Conservation (phyloP, 2,888 invertebrate species). For the Andrena dorsata region DNA sequence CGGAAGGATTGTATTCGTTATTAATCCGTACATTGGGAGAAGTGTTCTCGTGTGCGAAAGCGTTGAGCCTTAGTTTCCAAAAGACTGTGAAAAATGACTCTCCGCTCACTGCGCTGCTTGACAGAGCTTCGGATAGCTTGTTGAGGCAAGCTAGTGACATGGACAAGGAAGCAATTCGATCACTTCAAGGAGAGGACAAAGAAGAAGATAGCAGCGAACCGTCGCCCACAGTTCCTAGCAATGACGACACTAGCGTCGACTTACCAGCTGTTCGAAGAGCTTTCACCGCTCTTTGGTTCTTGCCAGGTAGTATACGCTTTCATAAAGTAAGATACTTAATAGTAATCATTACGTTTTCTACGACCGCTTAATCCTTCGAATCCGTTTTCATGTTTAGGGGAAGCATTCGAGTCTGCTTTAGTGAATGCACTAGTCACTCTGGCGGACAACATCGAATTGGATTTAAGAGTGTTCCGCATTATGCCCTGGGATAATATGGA, state of each 20-base stretch:
- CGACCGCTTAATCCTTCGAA: slow-evolving; percentile 4
- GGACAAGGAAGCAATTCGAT: slow-evolving; percentile 91
- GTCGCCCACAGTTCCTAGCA: slow-evolving; percentile 81
- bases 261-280: slow-evolving; percentile 90
- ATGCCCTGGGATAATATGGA: slow-evolving; percentile 86
- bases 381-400: slow-evolving; percentile 79
- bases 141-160: slow-evolving; percentile 86
- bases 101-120: slow-evolving; percentile 86
- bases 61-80: slow-evolving; percentile 91
- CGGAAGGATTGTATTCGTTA: slow-evolving; percentile 89
- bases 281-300: slow-evolving; percentile 86
- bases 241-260: slow-evolving; percentile 87
- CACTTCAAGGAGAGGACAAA: slow-evolving; percentile 93
- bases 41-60: slow-evolving; percentile 90
- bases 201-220: slow-evolving; percentile 91
- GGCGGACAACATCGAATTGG: slow-evolving; percentile 90
- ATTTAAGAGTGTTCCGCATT: slow-evolving; percentile 88
- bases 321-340: background rate
- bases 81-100: slow-evolving; percentile 85
- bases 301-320: slow-evolving; percentile 76
- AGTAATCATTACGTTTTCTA: background rate
- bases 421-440: slow-evolving; percentile 91
- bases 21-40: slow-evolving; percentile 92
- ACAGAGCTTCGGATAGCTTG: slow-evolving; percentile 85
- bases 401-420: slow-evolving; percentile 88